Conservation (phyloP, 2,797 vertebrate genomes). For the Acanthurus tractus region DNA sequence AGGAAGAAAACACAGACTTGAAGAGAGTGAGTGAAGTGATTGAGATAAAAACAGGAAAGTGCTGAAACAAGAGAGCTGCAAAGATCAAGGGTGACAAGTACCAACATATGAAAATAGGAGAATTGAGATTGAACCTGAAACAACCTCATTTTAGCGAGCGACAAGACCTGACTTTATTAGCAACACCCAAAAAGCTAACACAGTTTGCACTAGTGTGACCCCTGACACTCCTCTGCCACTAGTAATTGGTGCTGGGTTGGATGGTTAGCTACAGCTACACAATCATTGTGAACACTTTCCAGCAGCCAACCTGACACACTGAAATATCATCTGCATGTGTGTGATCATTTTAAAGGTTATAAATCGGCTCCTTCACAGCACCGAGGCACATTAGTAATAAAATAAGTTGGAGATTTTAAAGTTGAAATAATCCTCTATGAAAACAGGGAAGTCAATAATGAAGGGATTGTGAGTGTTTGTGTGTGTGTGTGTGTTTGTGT, state of each 20-base stretch:
- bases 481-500: constrained; percentile 15
- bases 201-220: constrained; percentile 71
- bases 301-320: constrained; percentile 71
- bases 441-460: constrained; percentile 64
- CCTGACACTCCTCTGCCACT: constrained; percentile 59
- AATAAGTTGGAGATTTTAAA: constrained; percentile 75
- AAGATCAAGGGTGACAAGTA: constrained; percentile 57
- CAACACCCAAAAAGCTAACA: constrained; percentile 64
- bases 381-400: constrained; percentile 74
- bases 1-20: constrained; percentile 38
- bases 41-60: constrained; percentile 50
- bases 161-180: constrained; percentile 77
- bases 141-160: constrained; percentile 63
- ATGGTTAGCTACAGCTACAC: constrained; percentile 60
- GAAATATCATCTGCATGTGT: constrained; percentile 78
- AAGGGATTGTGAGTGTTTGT: constrained; percentile 34
- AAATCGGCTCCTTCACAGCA: constrained; percentile 68
- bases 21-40: constrained; percentile 56
- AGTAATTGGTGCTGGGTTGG: constrained; percentile 66
- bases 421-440: constrained; percentile 70
- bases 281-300: constrained; percentile 77
- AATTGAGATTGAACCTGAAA: constrained; percentile 64
- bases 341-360: constrained; percentile 79
- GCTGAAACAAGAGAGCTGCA: constrained; percentile 50
- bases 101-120: constrained; percentile 52